Evolutionary conservation across 2,113 vertebrate genomes (phyloP), one percentile per base, ranked within the genome.

Genomic region (Seriola quinqueradiata): DNA sequence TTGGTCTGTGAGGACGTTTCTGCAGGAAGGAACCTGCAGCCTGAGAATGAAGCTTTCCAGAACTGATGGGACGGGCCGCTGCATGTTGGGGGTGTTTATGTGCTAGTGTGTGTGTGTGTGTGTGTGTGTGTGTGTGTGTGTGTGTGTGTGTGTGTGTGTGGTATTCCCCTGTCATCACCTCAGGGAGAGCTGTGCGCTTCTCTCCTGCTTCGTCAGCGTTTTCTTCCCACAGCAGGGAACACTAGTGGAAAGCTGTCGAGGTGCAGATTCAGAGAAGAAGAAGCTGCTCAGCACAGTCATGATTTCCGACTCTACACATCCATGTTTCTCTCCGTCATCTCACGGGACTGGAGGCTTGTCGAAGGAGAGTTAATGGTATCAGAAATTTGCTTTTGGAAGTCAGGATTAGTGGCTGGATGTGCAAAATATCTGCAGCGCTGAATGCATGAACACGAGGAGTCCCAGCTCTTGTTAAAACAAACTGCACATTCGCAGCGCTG

Each of bases 381-480:
- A 61, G 9, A 38, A 25, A 12, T 50, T 40, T 40, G 5, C 48
- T 61, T 28, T 74, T 70, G 17, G 14, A 77, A 14, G 16, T 64
- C 42, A n/a, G 61, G 69, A 81, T 81, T 55, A 59, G 59, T 10
- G 60, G 60, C 12, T 50, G 63, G 36, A 79, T 70, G 48, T 73
- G 81, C 46, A 57, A 63, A 90, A 64, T 58, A 46, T 0, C 28
- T 44, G 4, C 17, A 17, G 55, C 42, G 57, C 63, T 77, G 79
- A 89, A 57, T 38, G 52, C 28, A 83, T 69, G 42, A 67, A 75
- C 42, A 69, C 44, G 59, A 8, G 36, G 44, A 19, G 50, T 52
- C 75, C 14, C 21, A 63, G 21, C 21, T 50, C 55, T 64, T 67
- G 69, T 71, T 72, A 13, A 85, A 80, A 79, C 42, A 81, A 85